phyloP scores from a whole-genome alignment of 2,888 invertebrate genomes.

The Petrolisthes cinctipes region DNA sequence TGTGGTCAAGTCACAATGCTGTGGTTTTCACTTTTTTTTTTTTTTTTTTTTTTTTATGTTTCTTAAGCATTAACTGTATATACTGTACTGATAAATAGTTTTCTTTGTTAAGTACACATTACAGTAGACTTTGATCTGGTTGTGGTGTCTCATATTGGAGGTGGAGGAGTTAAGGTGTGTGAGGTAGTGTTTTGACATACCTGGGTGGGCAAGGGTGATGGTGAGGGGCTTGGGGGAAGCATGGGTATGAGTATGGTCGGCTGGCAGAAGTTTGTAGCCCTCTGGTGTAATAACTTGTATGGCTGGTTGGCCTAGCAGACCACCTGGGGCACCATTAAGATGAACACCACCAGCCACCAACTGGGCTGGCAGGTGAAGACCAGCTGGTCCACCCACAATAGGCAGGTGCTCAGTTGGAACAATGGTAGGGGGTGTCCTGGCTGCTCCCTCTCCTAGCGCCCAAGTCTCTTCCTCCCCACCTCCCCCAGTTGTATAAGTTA shows the following conservation, averaged over 20 bases:
- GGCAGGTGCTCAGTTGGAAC: slow-evolving; percentile 40
- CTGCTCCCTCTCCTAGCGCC: slow-evolving; percentile 31
- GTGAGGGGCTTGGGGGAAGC: slow-evolving; percentile 34
- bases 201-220: slow-evolving; percentile 60
- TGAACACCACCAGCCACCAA: slow-evolving; percentile 59
- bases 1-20: too few species aligned
- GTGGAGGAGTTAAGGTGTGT: too few species aligned
- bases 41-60: too few species aligned
- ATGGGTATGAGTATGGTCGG: slow-evolving; percentile 53
- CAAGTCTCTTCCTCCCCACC: slow-evolving; percentile 48
- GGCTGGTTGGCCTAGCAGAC: slow-evolving; percentile 54
- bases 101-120: too few species aligned
- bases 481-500: slow-evolving; percentile 19
- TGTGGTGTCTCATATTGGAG: too few species aligned
- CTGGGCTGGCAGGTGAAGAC: slow-evolving; percentile 57
- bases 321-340: slow-evolving; percentile 57
- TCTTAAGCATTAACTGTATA: too few species aligned
- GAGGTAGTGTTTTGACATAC: slow-evolving; percentile 32
- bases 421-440: slow-evolving; percentile 28
- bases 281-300: slow-evolving; percentile 62
- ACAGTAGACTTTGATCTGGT: too few species aligned
- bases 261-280: slow-evolving; percentile 61
- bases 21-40: too few species aligned
- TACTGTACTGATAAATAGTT: too few species aligned
- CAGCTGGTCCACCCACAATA: slow-evolving; percentile 44